Conservation (phyloP, 2,113 vertebrate genomes). For the Heliornis fulica region DNA sequence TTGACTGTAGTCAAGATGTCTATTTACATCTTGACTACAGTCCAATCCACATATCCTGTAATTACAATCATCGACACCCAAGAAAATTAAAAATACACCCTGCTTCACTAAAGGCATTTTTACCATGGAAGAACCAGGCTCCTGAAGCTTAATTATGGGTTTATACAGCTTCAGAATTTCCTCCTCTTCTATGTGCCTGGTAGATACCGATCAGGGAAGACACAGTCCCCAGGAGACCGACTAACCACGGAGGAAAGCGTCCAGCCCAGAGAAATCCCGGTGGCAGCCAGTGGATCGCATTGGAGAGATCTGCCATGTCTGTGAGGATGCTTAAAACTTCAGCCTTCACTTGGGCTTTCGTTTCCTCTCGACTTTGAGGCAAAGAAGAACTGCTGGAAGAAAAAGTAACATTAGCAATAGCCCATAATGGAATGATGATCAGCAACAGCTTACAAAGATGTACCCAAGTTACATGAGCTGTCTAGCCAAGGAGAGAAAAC, state of each 20-base stretch:
- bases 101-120: not conserved
- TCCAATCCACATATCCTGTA: not conserved
- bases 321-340: slow-evolving; percentile 81
- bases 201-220: slow-evolving; percentile 88
- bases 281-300: slow-evolving; percentile 93
- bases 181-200: slow-evolving; percentile 62
- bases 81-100: not conserved
- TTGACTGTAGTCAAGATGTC: no score
- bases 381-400: not conserved
- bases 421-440: not conserved
- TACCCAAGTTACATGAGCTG: no score
- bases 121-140: not conserved
- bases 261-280: slow-evolving; percentile 90
- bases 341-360: slow-evolving; percentile 20
- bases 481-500: not conserved
- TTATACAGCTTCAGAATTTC: slow-evolving; percentile 32
- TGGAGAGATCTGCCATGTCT: slow-evolving; percentile 83
- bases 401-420: not conserved
- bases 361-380: not conserved
- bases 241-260: slow-evolving; percentile 85
- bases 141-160: not conserved
- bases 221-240: slow-evolving; percentile 89
- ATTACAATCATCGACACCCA: not conserved
- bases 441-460: accelerated
- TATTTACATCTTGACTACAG: not conserved